phyloP scores from a whole-genome alignment of 37 sponge, comb jelly and placozoan genomes.

The Oscarella lobularis region DNA sequence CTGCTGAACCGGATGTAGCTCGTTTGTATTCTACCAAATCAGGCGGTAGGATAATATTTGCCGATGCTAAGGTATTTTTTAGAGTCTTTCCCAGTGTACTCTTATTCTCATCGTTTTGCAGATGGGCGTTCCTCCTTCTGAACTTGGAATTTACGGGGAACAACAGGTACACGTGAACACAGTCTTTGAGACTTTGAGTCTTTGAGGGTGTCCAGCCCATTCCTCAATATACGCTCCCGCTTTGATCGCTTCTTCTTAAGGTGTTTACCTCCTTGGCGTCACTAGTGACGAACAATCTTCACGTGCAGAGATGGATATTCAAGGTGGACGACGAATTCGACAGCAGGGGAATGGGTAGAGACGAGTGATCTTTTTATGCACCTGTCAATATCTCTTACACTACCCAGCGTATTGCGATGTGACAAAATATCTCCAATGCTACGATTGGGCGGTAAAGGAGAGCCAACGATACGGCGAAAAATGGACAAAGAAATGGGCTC shows the following conservation, averaged over 20 bases:
- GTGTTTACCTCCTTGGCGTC: conserved; percentile 17
- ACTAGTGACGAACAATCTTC: conserved; percentile 44
- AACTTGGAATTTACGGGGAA: conserved; percentile 53
- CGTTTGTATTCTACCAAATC: background rate
- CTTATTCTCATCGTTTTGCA: background rate
- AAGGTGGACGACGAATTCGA: conserved; percentile 54
- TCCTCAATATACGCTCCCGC: no score
- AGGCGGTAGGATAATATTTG: conserved; percentile 7
- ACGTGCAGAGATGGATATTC: conserved; percentile 61
- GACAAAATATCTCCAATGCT: conserved; percentile 32
- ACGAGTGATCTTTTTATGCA: background rate
- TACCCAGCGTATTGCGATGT: conserved; percentile 83
- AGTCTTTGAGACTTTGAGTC: no score
- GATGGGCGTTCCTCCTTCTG: conserved; percentile 33
- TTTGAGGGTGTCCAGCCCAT: no score
- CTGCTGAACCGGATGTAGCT: background rate
- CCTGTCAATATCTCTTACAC: background rate
- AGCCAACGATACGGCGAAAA: conserved; percentile 64
- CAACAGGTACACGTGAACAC: conserved; percentile 60
- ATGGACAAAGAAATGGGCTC: conserved; percentile 76
- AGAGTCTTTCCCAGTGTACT: background rate
- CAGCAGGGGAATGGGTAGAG: conserved; percentile 31
- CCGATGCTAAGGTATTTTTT: conserved; percentile 7
- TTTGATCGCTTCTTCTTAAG: no score
- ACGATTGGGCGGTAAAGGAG: conserved; percentile 67